Percentiles rank a stretch among this genome's conserved stretches.
phyloP scores from a whole-genome alignment of 2,888 invertebrate genomes.

The Chymomyza procnemis region DNA sequence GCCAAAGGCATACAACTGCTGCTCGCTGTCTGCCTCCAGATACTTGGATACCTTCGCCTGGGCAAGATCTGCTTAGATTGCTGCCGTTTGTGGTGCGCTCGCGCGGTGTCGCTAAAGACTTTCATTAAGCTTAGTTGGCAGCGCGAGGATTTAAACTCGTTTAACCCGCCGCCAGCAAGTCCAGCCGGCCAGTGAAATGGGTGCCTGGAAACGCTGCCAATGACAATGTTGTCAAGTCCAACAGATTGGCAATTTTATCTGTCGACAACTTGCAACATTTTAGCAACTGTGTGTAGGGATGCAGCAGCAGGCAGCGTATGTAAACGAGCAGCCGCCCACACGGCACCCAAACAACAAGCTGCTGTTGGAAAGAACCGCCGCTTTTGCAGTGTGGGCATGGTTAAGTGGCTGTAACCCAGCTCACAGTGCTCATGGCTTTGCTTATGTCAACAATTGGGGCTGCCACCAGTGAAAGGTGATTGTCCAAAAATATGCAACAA shows the following conservation, averaged over 20 bases:
- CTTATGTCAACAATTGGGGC: conserved; percentile 17
- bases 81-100: conserved; percentile 21
- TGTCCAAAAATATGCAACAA: background rate
- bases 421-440: background rate
- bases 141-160: conserved; percentile 60
- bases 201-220: conserved; percentile 39
- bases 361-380: conserved; percentile 22
- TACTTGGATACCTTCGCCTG: conserved; percentile 10
- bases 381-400: conserved; percentile 22
- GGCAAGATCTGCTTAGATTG: conserved; percentile 63
- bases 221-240: conserved; percentile 37
- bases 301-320: background rate
- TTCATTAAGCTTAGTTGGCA: conserved; percentile 68
- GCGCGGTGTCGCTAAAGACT: conserved; percentile 56
- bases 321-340: conserved; percentile 54
- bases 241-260: conserved; percentile 69
- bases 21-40: background rate
- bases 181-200: conserved; percentile 46
- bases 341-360: conserved; percentile 23
- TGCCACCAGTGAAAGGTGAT: conserved; percentile 41
- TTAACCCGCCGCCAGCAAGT: conserved; percentile 45
- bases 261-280: conserved; percentile 65
- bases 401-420: background rate
- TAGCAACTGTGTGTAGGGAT: conserved; percentile 41
- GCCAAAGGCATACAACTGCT: conserved; percentile 46